phyloP scores from a whole-genome alignment of 2,888 invertebrate species.

The Agrilus cyanescens region DNA sequence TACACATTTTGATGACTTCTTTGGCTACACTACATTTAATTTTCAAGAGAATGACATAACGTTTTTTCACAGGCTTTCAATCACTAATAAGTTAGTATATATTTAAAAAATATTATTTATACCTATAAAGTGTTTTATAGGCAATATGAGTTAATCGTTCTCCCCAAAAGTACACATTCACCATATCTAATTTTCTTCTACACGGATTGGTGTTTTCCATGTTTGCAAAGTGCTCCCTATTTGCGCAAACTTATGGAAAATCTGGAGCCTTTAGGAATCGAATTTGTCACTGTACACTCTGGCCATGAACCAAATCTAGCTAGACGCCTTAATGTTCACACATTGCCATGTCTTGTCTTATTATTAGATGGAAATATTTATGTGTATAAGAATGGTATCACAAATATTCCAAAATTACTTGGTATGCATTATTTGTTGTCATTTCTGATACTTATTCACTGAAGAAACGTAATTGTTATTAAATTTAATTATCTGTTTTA shows the following conservation, averaged over 20 bases:
- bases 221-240: conserved; percentile 75
- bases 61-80: conserved; percentile 74
- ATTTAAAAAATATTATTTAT: conserved; percentile 1
- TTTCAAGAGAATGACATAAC: conserved; percentile 80
- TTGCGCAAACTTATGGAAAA: conserved; percentile 79
- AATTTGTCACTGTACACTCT: conserved; percentile 73
- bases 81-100: conserved; percentile 57
- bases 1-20: conserved; percentile 77
- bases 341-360: conserved; percentile 70
- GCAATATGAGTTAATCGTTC: conserved; percentile 74
- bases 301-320: conserved; percentile 69
- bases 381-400: conserved; percentile 71
- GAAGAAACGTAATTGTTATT: background rate
- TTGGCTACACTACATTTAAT: conserved; percentile 60
- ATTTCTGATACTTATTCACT: background rate
- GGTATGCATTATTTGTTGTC: conserved; percentile 39
- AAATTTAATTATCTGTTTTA: conserved; percentile 26
- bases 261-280: conserved; percentile 72
- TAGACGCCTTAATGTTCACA: conserved; percentile 66
- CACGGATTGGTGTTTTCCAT: conserved; percentile 90
- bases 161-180: conserved; percentile 71
- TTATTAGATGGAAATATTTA: conserved; percentile 74
- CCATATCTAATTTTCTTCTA: conserved; percentile 85
- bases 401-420: conserved; percentile 68
- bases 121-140: conserved; percentile 37